Percentiles rank a stretch among this genome's conserved stretches.
Conservation (phyloP, 2,797 vertebrate species). For the Bradypodion ventrale region DNA sequence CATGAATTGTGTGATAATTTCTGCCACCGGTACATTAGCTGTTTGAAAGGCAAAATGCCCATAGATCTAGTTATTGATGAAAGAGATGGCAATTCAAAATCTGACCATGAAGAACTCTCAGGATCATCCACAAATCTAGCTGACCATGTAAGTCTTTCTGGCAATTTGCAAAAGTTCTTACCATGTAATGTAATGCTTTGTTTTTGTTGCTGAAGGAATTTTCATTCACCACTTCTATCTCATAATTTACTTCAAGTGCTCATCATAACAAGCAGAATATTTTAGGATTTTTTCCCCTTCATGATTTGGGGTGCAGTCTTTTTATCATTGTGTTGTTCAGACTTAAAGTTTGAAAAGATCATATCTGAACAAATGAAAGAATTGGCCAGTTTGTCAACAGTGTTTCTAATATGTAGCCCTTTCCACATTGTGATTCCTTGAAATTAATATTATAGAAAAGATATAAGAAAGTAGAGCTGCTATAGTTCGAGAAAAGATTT, state of each 20-base stretch:
- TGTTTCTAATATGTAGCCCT: conserved; percentile 44
- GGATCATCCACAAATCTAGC: conserved; percentile 98
- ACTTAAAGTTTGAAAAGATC: conserved; percentile 62
- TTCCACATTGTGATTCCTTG: conserved; percentile 59
- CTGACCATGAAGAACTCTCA: conserved; percentile 98
- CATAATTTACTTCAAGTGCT: not conserved
- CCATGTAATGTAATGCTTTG: conserved; percentile 33
- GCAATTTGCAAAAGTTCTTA: conserved; percentile 25
- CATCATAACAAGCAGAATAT: not conserved
- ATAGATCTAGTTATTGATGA: conserved; percentile 99
- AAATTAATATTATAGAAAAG: conserved; percentile 49
- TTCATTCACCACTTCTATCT: conserved; percentile 18
- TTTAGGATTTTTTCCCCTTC: conserved; percentile 7
- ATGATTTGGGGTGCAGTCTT: not conserved
- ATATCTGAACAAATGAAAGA: conserved; percentile 51
- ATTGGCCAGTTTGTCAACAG: conserved; percentile 59
- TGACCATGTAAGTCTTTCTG: conserved; percentile 92
- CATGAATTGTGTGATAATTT: conserved; percentile 99
- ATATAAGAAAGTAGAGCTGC: conserved; percentile 52
- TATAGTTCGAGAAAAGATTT: conserved; percentile 64
- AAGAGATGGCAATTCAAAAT: conserved; percentile 98
- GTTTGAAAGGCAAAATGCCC: conserved; percentile 99
- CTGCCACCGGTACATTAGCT: conserved; percentile 99
- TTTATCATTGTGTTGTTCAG: conserved; percentile 52
- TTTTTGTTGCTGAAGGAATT: not conserved